Percentiles rank a stretch among this genome's conserved stretches.
phyloP scores from a whole-genome alignment of 2,797 vertebrate species.

The Schizopygopsis malacanthus region DNA sequence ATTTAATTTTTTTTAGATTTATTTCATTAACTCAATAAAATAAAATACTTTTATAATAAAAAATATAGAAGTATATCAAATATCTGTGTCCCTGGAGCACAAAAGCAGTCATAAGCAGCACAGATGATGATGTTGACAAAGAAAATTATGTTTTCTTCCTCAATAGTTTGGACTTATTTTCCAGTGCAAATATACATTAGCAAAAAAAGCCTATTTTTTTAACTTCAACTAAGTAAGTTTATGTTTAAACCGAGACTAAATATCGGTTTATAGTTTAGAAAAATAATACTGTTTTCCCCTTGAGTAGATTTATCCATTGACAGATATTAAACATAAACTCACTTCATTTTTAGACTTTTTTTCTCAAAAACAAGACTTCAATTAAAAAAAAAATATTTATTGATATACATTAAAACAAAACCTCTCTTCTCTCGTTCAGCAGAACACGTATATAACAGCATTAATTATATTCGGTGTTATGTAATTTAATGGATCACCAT shows the following conservation, averaged over 20 bases:
- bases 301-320: not conserved
- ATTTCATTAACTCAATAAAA: too few relatives aligned
- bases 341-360: not conserved
- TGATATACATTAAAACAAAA: not conserved
- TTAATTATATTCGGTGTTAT: not conserved
- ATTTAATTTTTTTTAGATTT: too few relatives aligned
- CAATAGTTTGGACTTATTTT: not conserved
- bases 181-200: not conserved
- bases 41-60: too few relatives aligned
- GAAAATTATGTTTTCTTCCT: not conserved
- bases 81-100: too few relatives aligned
- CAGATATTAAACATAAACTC: not conserved
- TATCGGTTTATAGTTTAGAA: not conserved
- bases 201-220: too few relatives aligned
- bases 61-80: too few relatives aligned
- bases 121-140: not conserved
- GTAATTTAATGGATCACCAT: not conserved
- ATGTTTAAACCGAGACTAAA: not conserved
- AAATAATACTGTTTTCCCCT: not conserved
- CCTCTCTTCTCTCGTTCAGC: not conserved
- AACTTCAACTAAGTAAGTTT: not conserved
- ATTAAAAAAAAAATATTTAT: too few relatives aligned
- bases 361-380: not conserved
- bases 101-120: too few relatives aligned
- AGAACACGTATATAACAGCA: not conserved